Percentiles rank a stretch among this genome's conserved stretches.
Conservation (phyloP, 2,888 invertebrate genomes). For the Ormyrus nitidulus region DNA sequence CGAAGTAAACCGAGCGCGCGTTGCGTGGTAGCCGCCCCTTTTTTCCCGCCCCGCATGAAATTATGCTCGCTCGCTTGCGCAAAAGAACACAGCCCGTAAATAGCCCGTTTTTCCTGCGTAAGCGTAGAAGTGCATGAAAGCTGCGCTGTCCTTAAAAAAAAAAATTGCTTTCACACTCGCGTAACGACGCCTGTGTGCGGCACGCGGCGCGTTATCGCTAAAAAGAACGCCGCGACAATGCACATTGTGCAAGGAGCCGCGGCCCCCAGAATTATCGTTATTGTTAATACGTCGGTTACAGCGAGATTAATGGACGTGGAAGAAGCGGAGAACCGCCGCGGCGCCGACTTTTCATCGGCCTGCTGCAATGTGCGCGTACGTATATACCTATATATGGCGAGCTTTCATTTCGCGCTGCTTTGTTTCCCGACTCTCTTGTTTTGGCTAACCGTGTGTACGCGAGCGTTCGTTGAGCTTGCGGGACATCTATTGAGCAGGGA, state of each 20-base stretch:
- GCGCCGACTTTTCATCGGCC: slow-evolving; percentile 2
- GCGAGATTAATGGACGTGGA: slow-evolving; percentile 22
- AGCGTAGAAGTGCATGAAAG: background rate
- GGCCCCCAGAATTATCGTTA: background rate
- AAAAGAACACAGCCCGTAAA: no score
- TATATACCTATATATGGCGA: background rate
- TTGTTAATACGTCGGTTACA: background rate
- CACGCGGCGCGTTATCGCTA: background rate
- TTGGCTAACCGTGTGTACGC: no score
- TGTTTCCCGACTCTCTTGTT: background rate
- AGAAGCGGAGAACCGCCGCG: background rate
- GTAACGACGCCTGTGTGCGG: background rate
- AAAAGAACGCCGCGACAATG: background rate
- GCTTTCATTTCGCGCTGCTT: slow-evolving; percentile 10
- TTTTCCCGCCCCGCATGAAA: no score
- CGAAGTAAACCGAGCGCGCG: background rate
- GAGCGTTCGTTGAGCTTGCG: no score
- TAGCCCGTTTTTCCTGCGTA: background rate
- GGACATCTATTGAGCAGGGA: no score
- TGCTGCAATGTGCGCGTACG: background rate
- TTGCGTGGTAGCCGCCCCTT: background rate
- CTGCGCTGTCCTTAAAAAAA: slow-evolving; percentile 21
- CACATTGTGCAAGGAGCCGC: background rate
- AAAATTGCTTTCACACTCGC: background rate
- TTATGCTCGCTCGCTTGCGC: no score